Percentiles rank a stretch among this genome's conserved stretches.
Evolutionary conservation across 2,113 vertebrate genomes (phyloP).

Genomic region (Dissostichus mawsoni): DNA sequence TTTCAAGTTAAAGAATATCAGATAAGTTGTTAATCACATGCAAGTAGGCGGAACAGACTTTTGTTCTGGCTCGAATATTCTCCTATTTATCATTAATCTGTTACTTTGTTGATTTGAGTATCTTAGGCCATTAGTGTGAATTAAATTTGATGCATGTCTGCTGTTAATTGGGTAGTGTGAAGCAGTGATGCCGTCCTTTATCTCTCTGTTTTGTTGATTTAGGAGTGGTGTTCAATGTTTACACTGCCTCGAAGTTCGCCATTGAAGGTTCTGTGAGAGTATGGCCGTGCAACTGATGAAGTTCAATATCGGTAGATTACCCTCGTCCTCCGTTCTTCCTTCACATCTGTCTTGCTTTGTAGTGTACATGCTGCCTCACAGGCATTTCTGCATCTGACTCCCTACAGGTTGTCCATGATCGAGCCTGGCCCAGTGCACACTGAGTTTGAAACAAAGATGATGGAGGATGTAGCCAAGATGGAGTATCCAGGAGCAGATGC

Average conservation of each 20-base stretch:
- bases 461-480: constrained; percentile 86
- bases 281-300: constrained; percentile 92
- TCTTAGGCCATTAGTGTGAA: constrained; percentile 1
- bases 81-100: background rate
- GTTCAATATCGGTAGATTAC: constrained; percentile 91
- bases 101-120: background rate
- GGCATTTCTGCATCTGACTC: constrained; percentile 12
- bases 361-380: background rate
- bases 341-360: constrained; percentile 38
- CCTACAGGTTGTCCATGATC: constrained; percentile 85
- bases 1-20: background rate
- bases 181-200: background rate
- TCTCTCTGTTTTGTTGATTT: constrained; percentile 23
- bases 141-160: background rate
- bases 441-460: constrained; percentile 88
- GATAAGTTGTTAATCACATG: background rate
- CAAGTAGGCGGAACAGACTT: background rate
- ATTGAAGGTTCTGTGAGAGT: constrained; percentile 95
- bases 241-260: constrained; percentile 95
- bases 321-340: background rate
- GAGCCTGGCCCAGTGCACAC: constrained; percentile 89
- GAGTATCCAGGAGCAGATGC: constrained; percentile 84
- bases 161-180: background rate
- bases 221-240: constrained; percentile 94
- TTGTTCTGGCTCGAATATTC: constrained; percentile 2